These are phyloP conservation scores for Sycophila texana DNA, from an alignment of 2,888 invertebrate species.

Conservation along the genomic window DNA sequence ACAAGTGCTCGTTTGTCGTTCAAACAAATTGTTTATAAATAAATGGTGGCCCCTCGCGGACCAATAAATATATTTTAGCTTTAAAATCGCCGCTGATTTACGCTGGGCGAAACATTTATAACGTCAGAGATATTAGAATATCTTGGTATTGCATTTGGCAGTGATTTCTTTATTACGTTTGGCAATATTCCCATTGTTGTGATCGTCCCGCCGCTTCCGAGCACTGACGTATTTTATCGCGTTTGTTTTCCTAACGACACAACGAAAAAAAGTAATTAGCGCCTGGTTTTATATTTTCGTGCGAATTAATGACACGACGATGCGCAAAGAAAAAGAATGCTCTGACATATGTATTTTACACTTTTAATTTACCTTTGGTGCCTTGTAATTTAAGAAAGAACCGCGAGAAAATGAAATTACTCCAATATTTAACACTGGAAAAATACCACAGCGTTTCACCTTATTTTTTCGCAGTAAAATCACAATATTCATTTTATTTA, in stretches of 20 bases:
- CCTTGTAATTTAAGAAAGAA: no score
- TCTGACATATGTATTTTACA: no score
- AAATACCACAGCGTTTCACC: no score
- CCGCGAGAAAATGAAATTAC: no score
- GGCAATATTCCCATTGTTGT: slow-evolving; percentile 32
- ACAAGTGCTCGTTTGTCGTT: no score
- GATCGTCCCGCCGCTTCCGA: background rate
- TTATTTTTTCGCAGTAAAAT: no score
- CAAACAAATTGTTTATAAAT: no score
- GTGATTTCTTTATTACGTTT: slow-evolving; percentile 14
- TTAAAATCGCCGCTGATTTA: background rate
- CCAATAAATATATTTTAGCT: background rate
- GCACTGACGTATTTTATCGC: slow-evolving; percentile 2
- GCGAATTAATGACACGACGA: background rate
- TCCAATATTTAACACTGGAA: no score
- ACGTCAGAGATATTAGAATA: background rate
- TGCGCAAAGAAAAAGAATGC: no score
- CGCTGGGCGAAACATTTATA: background rate
- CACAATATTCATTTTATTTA: no score
- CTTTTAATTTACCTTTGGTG: no score
- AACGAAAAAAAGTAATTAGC: slow-evolving; percentile 9
- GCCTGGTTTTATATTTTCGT: background rate
- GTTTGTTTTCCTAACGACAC: slow-evolving; percentile 7
- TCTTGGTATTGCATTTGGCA: slow-evolving; percentile 35
- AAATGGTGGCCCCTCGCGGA: no score